Conservation (phyloP, 2,113 vertebrate species). For the Oncorhynchus kisutch region DNA sequence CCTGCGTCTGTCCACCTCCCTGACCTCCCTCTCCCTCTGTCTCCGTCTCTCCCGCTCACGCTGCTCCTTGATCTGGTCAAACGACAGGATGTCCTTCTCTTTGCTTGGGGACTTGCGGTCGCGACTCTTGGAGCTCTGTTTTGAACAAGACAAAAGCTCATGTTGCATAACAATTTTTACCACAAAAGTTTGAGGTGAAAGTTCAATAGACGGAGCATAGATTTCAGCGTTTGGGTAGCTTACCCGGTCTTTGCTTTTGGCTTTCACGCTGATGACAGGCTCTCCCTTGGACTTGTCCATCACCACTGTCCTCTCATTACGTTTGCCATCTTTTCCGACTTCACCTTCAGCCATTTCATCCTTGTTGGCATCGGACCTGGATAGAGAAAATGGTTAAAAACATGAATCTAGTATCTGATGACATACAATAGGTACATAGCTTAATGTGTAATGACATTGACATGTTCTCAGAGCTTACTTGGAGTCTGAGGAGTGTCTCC, state of each 20-base stretch:
- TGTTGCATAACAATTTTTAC: background rate
- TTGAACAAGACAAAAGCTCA: background rate
- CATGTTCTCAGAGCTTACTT: slow-evolving; percentile 77
- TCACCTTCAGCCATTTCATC: slow-evolving; percentile 81
- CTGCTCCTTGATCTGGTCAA: slow-evolving; percentile 98
- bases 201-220: too few species aligned
- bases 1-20: slow-evolving; percentile 89
- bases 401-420: background rate
- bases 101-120: slow-evolving; percentile 87
- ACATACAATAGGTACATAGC: background rate
- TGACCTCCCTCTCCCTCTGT: slow-evolving; percentile 89
- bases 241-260: slow-evolving; percentile 80
- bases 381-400: background rate
- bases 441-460: background rate
- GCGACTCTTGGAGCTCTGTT: slow-evolving; percentile 88
- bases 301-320: slow-evolving; percentile 87
- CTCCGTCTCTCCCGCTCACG: slow-evolving; percentile 89
- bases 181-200: background rate
- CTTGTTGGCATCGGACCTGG: slow-evolving; percentile 79
- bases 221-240: slow-evolving; percentile 13
- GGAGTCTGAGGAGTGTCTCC: slow-evolving; percentile 82
- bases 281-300: slow-evolving; percentile 98
- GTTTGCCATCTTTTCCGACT: slow-evolving; percentile 84
- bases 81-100: slow-evolving; percentile 93
- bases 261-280: slow-evolving; percentile 94